Evolutionary conservation across 2,797 vertebrate genomes (phyloP), one percentile per base, ranked within the genome.

Genomic region (Phylloscopus collybita): DNA sequence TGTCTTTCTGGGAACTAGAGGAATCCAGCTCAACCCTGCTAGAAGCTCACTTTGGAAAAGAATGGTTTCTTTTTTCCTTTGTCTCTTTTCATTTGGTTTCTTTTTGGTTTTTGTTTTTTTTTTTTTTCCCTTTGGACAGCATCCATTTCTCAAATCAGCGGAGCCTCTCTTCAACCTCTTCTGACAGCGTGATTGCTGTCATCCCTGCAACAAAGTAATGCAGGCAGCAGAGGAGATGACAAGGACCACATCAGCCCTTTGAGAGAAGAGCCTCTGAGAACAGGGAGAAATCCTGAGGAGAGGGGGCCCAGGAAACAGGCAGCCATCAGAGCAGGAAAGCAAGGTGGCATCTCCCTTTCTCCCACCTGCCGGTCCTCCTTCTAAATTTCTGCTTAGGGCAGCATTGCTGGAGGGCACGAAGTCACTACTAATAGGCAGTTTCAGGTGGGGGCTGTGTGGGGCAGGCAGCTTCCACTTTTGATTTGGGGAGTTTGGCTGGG

Each of bases 141-240:
- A 99, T 97, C 97, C 98, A 11, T 99, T 99, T 98, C 98, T 99
- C 98, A 98, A 98, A 97, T 95, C 98, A 97, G 98, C 98, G 80
- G 98, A 99, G 98, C 98, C 98, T 51, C 98, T 99, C 70, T 98
- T 98, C 97, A 98, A 98, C 93, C 97, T 99, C 40, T n/a, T 72
- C 69, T 72, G 51, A 56, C 23, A 27, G 40, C 13, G 16, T 9
- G 23, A 56, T 7, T 44, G 38, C 38, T 20, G 38, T 36, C n/a
- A 49, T 49, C 13, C 32, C 44, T 49, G n/a, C 23, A 49, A 7
- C 45, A 36, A 67, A 16, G 45, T 5, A 15, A 6, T 36, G 26
- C 19, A 49, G 45, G n/a, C 29, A 29, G 19, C 26, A 36, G 25
- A 36, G 45, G n/a, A 47, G 45, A 23, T 49, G 42, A 42, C 42